Evolutionary conservation across 2,113 vertebrate genomes (phyloP).

Genomic region (Mormyrus lacerda): DNA sequence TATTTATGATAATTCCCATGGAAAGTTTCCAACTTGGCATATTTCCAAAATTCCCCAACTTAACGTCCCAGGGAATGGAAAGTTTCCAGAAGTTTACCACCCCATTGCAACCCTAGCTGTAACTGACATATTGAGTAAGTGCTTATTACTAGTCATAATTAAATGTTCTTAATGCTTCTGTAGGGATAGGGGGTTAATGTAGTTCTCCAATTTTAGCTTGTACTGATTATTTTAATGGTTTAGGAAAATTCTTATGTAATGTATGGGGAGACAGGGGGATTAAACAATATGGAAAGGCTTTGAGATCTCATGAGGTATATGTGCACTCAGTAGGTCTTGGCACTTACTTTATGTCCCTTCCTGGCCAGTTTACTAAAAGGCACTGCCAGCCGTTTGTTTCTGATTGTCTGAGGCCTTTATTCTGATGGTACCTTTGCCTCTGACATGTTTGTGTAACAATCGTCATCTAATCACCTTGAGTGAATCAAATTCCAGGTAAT

Average conservation of each 20-base stretch:
- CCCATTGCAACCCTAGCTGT: background rate
- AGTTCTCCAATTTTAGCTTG: background rate
- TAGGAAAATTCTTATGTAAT: background rate
- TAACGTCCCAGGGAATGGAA: background rate
- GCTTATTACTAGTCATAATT: background rate
- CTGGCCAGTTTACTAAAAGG: background rate
- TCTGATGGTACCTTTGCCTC: background rate
- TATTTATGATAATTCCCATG: background rate
- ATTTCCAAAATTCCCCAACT: background rate
- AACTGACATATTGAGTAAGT: background rate
- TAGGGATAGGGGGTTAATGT: background rate
- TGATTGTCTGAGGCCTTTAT: background rate
- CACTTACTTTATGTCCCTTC: background rate
- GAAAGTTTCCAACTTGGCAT: background rate
- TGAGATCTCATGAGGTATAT: background rate
- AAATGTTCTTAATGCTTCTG: background rate
- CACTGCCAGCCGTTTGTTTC: background rate
- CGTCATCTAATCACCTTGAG: background rate
- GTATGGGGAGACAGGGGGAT: background rate
- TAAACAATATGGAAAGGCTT: background rate
- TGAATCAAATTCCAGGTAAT: background rate
- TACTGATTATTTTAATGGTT: conserved; percentile 1
- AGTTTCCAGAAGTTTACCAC: background rate
- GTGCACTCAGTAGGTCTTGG: background rate
- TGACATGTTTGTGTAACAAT: background rate